Conservation (phyloP, 2,888 invertebrate genomes). For the Oscheius sp. region DNA sequence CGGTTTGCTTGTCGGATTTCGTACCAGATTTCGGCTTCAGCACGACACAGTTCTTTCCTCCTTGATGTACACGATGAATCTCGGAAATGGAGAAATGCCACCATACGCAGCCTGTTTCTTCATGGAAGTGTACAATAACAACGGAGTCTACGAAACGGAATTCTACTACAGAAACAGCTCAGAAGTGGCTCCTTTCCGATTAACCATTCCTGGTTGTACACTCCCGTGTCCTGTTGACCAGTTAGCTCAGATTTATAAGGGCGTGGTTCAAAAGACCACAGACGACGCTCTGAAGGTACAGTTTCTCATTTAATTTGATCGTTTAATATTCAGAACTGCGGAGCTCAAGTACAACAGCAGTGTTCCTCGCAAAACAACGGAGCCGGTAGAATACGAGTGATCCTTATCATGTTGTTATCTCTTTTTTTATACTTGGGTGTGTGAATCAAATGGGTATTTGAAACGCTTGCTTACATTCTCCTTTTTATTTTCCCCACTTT, state of each 20-base stretch:
- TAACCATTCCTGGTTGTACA: constrained; percentile 45
- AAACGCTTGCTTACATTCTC: no score
- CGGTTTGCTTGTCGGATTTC: constrained; percentile 42
- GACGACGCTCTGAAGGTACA: constrained; percentile 16
- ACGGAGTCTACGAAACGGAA: constrained; percentile 21
- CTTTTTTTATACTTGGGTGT: no score
- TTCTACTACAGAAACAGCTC: constrained; percentile 48
- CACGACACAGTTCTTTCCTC: constrained; percentile 65
- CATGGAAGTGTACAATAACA: constrained; percentile 60
- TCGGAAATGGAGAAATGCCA: constrained; percentile 51
- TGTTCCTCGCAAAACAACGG: neutral
- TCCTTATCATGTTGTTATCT: no score
- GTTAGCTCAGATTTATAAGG: constrained; percentile 39
- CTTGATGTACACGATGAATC: constrained; percentile 56
- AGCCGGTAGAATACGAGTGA: no score
- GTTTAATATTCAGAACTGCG: constrained; percentile 15
- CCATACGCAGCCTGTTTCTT: constrained; percentile 63
- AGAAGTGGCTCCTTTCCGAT: constrained; percentile 31
- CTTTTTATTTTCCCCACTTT: no score
- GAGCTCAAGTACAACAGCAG: neutral
- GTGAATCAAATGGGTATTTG: no score
- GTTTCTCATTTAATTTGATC: neutral
- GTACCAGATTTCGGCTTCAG: constrained; percentile 35
- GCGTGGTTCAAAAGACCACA: neutral
- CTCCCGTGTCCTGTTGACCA: constrained; percentile 44